Evolutionary conservation across 1,140 invertebrate genomes (phyloP), one percentile per base, ranked within the genome.

Genomic region (Phymorhynchus buccinoides): DNA sequence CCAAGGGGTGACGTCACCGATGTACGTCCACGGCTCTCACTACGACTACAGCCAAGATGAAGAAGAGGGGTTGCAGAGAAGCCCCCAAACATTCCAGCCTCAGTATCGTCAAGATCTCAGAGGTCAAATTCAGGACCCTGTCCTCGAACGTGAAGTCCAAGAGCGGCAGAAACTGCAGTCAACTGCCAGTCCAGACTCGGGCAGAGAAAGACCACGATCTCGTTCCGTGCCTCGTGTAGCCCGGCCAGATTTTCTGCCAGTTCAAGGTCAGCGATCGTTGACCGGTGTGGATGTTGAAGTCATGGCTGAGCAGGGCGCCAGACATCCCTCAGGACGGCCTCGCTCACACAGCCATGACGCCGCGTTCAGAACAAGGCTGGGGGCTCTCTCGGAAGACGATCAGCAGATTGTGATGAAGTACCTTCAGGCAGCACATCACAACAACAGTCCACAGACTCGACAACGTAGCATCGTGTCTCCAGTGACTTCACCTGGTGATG

Each of bases 311-410:
- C 22, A 18, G 79, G 27, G n/a, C 30, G 35, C 22, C 35, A 30
- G 39, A 39, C 1, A 62, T 41, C 3, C 14, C 14, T 9, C 9
- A n/a, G 39, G 6, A 32, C 16, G 41, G 12, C 16, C 39, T 30
- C 81, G 66, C 9, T 42, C 66, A 16, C 62, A 42, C 52, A 71
- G 81, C 66, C 37, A 71, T 16, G 81, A 83, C 35, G 80, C 80
- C 27, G 81, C 81, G 6, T 42, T 66, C 39, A 37, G 81, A 14
- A 30, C 41, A 1, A 73, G 81, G 30, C 56, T 71, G 37, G 81
- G 81, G 27, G 37, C 66, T 41, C 35, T 83, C 37, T 68, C 81
- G 3, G 81, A 44, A 3, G 41, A 44, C 2, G 81, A 83, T 41
- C 56, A 68, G 37, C 81, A 83, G 62, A 16, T 83, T 22, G 16